Percentiles rank a stretch among this genome's conserved stretches.
phyloP scores from a whole-genome alignment of 2,888 invertebrate species.

The Pinctada fucata region DNA sequence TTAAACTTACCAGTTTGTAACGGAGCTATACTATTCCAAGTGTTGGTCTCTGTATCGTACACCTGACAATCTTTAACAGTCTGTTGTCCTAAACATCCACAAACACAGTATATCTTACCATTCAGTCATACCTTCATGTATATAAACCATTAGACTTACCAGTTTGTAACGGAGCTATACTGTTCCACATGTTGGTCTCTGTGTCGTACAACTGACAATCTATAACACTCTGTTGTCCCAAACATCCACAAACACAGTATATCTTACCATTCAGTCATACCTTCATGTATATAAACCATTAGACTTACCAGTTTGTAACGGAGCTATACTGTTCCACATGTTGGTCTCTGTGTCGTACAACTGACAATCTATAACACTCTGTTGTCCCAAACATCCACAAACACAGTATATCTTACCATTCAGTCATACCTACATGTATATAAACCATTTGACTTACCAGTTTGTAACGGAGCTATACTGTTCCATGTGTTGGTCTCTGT shows the following conservation, averaged over 20 bases:
- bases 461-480: slow-evolving; percentile 82
- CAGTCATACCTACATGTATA: slow-evolving; percentile 73
- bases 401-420: slow-evolving; percentile 85
- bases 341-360: slow-evolving; percentile 82
- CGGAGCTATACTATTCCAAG: slow-evolving; percentile 83
- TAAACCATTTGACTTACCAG: slow-evolving; percentile 77
- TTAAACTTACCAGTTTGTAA: slow-evolving; percentile 81
- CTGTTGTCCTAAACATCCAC: slow-evolving; percentile 86
- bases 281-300: slow-evolving; percentile 65
- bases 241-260: slow-evolving; percentile 89
- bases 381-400: slow-evolving; percentile 87
- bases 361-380: slow-evolving; percentile 85
- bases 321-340: slow-evolving; percentile 82
- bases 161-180: slow-evolving; percentile 82
- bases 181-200: slow-evolving; percentile 82
- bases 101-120: slow-evolving; percentile 85
- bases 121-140: slow-evolving; percentile 76
- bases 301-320: slow-evolving; percentile 82
- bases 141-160: slow-evolving; percentile 76
- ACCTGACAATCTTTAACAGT: slow-evolving; percentile 86
- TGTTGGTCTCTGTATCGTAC: slow-evolving; percentile 82
- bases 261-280: slow-evolving; percentile 83
- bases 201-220: slow-evolving; percentile 87
- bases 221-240: slow-evolving; percentile 83
- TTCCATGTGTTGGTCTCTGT: slow-evolving; percentile 83